Evolutionary conservation across 2,888 invertebrate species (phyloP).

Genomic region (Perdita meconis): DNA sequence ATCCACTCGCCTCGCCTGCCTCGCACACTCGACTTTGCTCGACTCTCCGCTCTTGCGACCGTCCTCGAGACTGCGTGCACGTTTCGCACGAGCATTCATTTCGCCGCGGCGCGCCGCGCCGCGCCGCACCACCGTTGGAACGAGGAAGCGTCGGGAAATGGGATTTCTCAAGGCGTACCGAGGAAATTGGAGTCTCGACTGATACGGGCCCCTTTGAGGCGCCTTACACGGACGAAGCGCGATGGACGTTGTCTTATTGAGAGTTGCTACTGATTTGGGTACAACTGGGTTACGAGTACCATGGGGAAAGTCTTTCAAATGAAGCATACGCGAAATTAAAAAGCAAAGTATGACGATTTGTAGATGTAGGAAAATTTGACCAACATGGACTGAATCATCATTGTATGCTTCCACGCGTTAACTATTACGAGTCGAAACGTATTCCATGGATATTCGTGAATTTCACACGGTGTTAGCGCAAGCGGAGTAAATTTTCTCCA

Average conservation of each 20-base stretch:
- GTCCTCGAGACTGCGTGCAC: constrained; percentile 1
- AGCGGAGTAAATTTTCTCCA: neutral
- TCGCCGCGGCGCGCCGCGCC: constrained; percentile 1
- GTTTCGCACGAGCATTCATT: constrained; percentile 34
- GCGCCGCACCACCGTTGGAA: constrained; percentile 4
- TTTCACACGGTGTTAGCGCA: neutral
- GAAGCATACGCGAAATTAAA: constrained; percentile 4
- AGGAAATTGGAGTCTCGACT: constrained; percentile 35
- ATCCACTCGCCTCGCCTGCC: constrained; percentile 49
- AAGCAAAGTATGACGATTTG: neutral
- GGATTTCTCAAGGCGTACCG: constrained; percentile 32
- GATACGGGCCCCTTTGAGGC: constrained; percentile 45
- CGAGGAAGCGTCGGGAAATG: constrained; percentile 44
- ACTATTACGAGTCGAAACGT: neutral
- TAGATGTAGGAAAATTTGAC: neutral
- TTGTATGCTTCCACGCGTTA: no score
- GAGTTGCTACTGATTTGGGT: constrained; percentile 20
- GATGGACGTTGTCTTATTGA: constrained; percentile 39
- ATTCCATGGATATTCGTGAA: neutral
- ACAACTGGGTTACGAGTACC: constrained; percentile 21
- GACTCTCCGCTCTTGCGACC: constrained; percentile 1
- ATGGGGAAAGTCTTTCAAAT: neutral
- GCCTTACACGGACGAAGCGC: constrained; percentile 38
- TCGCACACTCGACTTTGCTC: constrained; percentile 32
- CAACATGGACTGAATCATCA: no score